Percentiles rank a stretch among this genome's conserved stretches.
Conservation (phyloP, 2,797 vertebrate species). For the Synaphobranchus kaupii region DNA sequence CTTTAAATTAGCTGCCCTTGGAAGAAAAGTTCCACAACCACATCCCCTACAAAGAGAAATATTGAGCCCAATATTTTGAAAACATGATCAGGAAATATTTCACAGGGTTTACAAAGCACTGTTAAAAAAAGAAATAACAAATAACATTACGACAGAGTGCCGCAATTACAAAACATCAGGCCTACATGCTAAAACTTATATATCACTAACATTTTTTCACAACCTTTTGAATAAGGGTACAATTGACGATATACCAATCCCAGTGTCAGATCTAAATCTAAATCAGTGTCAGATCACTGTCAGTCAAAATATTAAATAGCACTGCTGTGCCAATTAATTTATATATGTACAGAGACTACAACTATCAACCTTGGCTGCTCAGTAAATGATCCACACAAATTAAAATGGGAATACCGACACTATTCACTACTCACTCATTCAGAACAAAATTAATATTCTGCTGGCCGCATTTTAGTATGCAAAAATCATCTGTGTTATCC, state of each 20-base stretch:
- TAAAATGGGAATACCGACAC: background rate
- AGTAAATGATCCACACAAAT: too few relatives aligned
- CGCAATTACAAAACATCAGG: background rate
- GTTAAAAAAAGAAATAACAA: conserved; percentile 14
- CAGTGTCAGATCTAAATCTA: background rate
- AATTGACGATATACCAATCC: background rate
- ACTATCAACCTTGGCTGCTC: too few relatives aligned
- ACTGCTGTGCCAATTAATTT: too few relatives aligned
- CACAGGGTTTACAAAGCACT: background rate
- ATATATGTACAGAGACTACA: too few relatives aligned
- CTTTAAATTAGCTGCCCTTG: background rate
- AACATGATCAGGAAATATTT: conserved; percentile 5
- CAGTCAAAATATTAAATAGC: too few relatives aligned
- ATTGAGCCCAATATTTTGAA: conserved; percentile 21
- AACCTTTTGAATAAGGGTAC: background rate
- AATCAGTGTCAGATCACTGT: too few relatives aligned
- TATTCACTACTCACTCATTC: background rate
- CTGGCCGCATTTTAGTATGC: background rate
- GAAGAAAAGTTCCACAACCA: background rate
- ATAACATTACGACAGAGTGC: background rate
- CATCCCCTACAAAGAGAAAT: background rate
- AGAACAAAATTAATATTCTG: background rate
- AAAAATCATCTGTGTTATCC: conserved; percentile 38
- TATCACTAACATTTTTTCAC: background rate
- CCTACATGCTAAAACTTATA: background rate